A percentile compares a stretch with the other conserved stretches of the same genome.
Conservation (phyloP, 2,888 invertebrate species). For the Ornithoptera priamus region DNA sequence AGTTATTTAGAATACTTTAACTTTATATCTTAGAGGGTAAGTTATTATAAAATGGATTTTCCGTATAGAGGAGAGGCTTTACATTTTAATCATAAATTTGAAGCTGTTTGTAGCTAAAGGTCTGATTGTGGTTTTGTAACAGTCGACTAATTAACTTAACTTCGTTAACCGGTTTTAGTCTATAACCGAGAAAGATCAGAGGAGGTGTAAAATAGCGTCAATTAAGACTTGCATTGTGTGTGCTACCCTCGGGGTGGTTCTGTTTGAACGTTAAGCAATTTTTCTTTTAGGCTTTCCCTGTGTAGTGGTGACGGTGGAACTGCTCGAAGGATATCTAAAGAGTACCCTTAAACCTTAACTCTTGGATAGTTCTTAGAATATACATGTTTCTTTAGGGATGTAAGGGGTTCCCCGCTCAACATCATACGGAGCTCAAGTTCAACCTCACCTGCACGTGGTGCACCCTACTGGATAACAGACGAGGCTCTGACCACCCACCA, state of each 20-base stretch:
- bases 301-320: neutral
- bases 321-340: conserved; percentile 3
- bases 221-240: conserved; percentile 19
- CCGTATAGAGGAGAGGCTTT: no score
- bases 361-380: no score
- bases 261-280: conserved; percentile 6
- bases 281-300: conserved; percentile 11
- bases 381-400: no score
- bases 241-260: conserved; percentile 2
- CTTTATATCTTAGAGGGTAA: no score
- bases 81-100: neutral
- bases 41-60: no score
- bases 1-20: no score
- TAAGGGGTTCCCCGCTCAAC: no score
- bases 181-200: conserved; percentile 24
- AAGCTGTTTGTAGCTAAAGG: neutral
- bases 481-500: no score
- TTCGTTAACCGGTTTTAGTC: neutral
- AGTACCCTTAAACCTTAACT: neutral
- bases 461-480: no score
- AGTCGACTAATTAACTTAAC: conserved; percentile 9
- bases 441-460: no score
- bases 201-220: conserved; percentile 14
- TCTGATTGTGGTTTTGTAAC: conserved; percentile 2
- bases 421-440: no score